Evolutionary conservation across 37 sponge, comb jelly and placozoan genomes (phyloP).

Genomic region (Geodia barretti): DNA sequence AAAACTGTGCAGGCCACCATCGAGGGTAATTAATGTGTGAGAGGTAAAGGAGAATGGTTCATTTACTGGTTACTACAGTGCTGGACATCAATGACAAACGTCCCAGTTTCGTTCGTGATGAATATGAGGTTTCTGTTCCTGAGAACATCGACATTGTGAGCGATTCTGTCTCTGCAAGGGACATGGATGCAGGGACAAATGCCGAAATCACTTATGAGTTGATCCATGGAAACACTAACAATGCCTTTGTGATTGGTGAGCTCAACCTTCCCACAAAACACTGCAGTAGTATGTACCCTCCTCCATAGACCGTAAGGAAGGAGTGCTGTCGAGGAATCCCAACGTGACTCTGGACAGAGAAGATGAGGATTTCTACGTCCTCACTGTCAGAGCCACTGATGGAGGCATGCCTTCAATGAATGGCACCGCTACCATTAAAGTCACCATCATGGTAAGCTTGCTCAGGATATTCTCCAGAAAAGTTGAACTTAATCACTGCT

Average conservation of each 20-base stretch:
- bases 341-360: conserved; percentile 30
- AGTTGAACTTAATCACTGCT: too few species aligned
- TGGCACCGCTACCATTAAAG: neutral
- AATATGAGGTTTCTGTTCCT: conserved; percentile 7
- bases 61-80: conserved; percentile 23
- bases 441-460: neutral
- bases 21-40: conserved; percentile 4
- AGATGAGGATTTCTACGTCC: conserved; percentile 17
- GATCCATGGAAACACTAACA: conserved; percentile 2
- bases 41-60: neutral
- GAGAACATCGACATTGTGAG: conserved; percentile 41
- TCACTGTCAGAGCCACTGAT: conserved; percentile 46
- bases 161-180: conserved; percentile 17
- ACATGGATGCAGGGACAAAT: conserved; percentile 19
- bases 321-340: conserved; percentile 1
- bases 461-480: too few species aligned
- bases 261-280: too few species aligned
- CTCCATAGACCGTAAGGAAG: neutral
- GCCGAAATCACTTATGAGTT: conserved; percentile 17
- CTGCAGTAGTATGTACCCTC: too few species aligned
- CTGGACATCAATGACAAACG: conserved; percentile 40
- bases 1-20: conserved; percentile 10
- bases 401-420: neutral
- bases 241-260: conserved; percentile 45
- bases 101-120: conserved; percentile 14